These are phyloP conservation scores for Lasiurus borealis DNA, from an alignment of 2,113 vertebrate species.

Conservation along the genomic window DNA sequence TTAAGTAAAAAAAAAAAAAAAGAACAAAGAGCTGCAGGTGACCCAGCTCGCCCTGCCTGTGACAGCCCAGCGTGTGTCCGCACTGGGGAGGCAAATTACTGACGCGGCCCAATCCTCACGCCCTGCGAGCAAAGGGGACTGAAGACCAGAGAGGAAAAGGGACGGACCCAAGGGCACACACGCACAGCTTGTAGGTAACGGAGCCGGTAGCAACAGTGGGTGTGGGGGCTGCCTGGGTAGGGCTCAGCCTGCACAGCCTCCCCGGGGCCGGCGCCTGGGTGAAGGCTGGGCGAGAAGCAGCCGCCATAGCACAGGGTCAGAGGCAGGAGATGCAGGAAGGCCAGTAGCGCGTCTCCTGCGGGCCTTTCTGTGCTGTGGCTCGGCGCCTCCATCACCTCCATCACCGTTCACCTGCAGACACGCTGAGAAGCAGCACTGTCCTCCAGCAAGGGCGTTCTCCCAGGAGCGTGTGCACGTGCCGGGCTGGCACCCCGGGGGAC, in stretches of 20 bases:
- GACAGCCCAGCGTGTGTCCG: background rate
- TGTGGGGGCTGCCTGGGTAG: background rate
- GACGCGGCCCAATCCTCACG: background rate
- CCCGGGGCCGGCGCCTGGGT: fast-evolving
- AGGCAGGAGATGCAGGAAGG: background rate
- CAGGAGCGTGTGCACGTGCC: no score
- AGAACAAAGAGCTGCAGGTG: background rate
- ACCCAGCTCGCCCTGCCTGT: background rate
- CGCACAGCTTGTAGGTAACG: background rate
- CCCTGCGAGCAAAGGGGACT: background rate
- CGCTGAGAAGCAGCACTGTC: no score
- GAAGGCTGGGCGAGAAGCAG: background rate
- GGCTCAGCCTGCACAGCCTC: background rate
- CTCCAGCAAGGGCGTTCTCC: background rate
- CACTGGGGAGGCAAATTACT: background rate
- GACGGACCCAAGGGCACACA: background rate
- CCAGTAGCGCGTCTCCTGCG: fast-evolving
- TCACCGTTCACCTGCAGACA: fast-evolving
- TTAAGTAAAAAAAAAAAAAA: no score
- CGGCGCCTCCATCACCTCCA: background rate
- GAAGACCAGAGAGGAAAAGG: background rate
- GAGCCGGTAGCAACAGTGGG: background rate
- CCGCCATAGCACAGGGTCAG: fast-evolving
- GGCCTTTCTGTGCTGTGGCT: background rate
- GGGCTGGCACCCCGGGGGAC: background rate